Conservation (phyloP, 37 sponge, comb jelly and placozoan genomes). For the Bolinopsis microptera region DNA sequence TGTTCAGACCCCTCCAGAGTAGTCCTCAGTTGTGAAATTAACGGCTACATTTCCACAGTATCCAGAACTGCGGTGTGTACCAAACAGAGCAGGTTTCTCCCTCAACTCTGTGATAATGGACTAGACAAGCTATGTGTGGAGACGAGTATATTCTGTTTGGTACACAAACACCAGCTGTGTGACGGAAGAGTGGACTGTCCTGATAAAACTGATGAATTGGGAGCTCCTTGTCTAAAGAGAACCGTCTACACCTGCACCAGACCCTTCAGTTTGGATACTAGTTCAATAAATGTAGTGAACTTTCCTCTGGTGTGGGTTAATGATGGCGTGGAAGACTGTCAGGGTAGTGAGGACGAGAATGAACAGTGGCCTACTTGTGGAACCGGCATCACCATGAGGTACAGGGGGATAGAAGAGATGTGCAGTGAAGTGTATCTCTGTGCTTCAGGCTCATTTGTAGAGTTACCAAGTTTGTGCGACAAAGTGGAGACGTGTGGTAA, state of each 20-base stretch:
- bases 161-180: neutral
- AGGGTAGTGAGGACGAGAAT: neutral
- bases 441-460: neutral
- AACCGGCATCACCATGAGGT: neutral
- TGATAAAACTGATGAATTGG: neutral
- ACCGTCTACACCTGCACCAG: neutral
- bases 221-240: neutral
- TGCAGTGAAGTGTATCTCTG: neutral
- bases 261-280: neutral
- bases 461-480: neutral
- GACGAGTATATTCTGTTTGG: neutral
- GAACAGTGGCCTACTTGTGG: neutral
- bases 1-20: slow-evolving; percentile 21
- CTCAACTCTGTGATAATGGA: neutral
- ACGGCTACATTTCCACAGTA: neutral
- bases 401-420: neutral
- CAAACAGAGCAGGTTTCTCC: neutral
- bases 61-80: neutral
- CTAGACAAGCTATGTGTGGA: neutral
- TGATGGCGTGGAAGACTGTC: neutral
- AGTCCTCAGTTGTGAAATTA: neutral
- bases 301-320: neutral
- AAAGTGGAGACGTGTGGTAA: neutral
- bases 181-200: neutral
- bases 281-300: neutral